Evolutionary conservation across 1,140 invertebrate genomes (phyloP).

Genomic region (Tetranychus cinnabarinus): DNA sequence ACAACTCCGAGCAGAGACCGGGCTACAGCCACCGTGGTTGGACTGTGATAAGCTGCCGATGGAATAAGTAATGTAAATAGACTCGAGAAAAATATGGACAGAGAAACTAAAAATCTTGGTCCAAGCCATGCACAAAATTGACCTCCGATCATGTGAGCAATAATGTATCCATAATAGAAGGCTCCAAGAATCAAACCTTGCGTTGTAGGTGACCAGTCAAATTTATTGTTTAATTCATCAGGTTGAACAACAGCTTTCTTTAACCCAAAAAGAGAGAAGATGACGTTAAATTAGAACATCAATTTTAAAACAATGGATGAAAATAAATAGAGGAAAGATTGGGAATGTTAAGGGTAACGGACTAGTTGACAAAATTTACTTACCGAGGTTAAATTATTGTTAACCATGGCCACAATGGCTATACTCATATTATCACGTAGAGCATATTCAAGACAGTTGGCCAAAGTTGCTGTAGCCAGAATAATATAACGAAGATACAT

Average conservation of each 20-base stretch:
- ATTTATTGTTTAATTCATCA: conserved; percentile 1
- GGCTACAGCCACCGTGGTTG: background rate
- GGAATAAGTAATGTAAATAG: background rate
- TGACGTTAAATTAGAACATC: no score
- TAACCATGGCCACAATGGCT: conserved; percentile 81
- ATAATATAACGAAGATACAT: conserved; percentile 37
- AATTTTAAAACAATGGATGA: no score
- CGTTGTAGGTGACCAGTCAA: conserved; percentile 18
- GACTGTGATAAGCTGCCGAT: background rate
- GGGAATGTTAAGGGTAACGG: no score
- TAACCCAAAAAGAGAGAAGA: no score
- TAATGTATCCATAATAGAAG: conserved; percentile 66
- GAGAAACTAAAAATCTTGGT: background rate
- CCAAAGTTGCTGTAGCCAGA: conserved; percentile 67
- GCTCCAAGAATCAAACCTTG: conserved; percentile 54
- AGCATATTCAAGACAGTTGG: conserved; percentile 73
- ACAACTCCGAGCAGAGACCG: background rate
- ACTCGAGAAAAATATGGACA: background rate
- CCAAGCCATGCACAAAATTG: background rate
- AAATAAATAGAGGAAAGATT: no score
- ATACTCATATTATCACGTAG: conserved; percentile 88
- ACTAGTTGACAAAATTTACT: background rate
- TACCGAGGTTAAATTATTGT: background rate
- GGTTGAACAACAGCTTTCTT: background rate
- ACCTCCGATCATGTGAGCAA: conserved; percentile 34